Percentiles rank a stretch among this genome's conserved stretches.
phyloP scores from a whole-genome alignment of 2,888 invertebrate species.

The Sycophila texana region DNA sequence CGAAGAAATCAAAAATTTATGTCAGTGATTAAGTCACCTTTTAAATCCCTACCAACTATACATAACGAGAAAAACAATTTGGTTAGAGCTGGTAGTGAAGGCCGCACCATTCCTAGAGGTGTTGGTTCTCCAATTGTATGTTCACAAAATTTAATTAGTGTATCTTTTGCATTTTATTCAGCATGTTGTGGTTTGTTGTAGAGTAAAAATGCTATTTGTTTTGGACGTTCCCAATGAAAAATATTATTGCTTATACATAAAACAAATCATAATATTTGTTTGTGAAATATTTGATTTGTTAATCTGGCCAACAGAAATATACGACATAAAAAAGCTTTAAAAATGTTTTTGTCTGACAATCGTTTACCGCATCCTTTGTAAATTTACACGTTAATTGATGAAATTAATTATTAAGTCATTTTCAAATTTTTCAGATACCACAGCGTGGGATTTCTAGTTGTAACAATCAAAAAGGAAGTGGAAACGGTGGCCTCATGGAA shows the following conservation, averaged over 20 bases:
- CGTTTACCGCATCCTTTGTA: background rate
- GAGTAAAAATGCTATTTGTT: background rate
- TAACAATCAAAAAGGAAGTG: conserved; percentile 70
- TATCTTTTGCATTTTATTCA: conserved; percentile 20
- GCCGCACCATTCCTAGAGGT: conserved; percentile 64
- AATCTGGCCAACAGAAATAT: no score
- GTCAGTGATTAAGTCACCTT: conserved; percentile 71
- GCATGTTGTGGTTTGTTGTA: background rate
- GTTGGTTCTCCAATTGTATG: conserved; percentile 70
- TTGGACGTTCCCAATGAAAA: background rate
- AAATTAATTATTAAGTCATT: background rate
- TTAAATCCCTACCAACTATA: conserved; percentile 72
- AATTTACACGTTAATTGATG: background rate
- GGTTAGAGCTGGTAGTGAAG: conserved; percentile 72
- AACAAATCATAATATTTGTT: no score
- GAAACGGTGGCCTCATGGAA: conserved; percentile 86
- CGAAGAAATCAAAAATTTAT: conserved; percentile 71
- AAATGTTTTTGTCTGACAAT: background rate
- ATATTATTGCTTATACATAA: conserved; percentile 1
- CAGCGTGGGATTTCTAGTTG: conserved; percentile 66
- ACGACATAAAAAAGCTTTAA: no score
- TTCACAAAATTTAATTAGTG: conserved; percentile 51
- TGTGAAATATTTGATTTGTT: no score
- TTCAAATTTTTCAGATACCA: conserved; percentile 64
- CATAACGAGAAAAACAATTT: conserved; percentile 69